Base-by-base conservation (phyloP, 1,140 invertebrate genomes). In the Carposina sasakii region DNA sequence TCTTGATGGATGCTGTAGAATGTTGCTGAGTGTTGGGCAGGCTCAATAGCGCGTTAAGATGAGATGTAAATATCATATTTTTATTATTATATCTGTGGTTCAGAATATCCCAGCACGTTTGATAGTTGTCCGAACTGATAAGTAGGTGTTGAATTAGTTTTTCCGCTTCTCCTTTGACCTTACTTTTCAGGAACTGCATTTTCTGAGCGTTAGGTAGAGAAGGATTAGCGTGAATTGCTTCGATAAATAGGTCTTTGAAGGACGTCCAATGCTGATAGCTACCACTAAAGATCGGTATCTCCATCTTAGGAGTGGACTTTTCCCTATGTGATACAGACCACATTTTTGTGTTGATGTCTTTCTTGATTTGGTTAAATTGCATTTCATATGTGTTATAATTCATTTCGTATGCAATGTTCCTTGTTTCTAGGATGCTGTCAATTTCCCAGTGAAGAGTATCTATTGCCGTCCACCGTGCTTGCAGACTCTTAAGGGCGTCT, bases 371-470 rank as follows among this genome's bases (percentile, higher is more conserved):
- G 10, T 39, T 21, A 20, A 21, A 21, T 12, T 8, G 10, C 4
- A 21, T 8, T 21, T 39, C 36, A 20, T 15, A 39, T 13, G 17
- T 20, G 9, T 21, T 21, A 13, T 21, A 39, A 10, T 9, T 21
- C 2, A 21, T 22, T 1, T 20, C 36, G n/a, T 39, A 21, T 5
- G 17, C 2, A 5, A 3, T 3, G 13, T 39, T 20, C 10, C 22
- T 13, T 6, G 9, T 13, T 5, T 5, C 8, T 1, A 39, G 36
- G 4, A 12, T 10, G 19, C 19, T 13, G 17, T 39, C 36, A 12
- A 39, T 20, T 21, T 39, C 36, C 36, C 36, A 39, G 20, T 39
- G 36, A 1, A 39, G 12, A 21, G 17, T 21, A n/a, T 39, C 36
- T 6, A 39, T 20, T 21, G 36, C 36, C 9, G 9, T 9, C 36